These are phyloP conservation scores for Fissipunctia ypsillon DNA, from an alignment of 2,888 invertebrate species.

Conservation along the genomic window DNA sequence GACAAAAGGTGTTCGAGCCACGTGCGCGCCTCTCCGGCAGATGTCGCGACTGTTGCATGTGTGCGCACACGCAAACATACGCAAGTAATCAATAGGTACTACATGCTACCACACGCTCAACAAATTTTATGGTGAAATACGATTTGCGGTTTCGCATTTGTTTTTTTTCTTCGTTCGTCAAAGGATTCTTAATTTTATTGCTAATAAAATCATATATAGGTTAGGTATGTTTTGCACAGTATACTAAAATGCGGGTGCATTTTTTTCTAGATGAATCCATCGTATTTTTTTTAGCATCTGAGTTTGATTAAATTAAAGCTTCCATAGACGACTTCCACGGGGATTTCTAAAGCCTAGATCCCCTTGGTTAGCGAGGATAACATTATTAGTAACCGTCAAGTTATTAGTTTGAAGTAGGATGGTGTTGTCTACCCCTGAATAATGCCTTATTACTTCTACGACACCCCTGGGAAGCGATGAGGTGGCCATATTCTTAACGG, in stretches of 20 bases:
- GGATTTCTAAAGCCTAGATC: not conserved
- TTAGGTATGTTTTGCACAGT: not conserved
- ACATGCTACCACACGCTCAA: constrained; percentile 47
- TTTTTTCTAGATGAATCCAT: not conserved
- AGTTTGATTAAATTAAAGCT: not conserved
- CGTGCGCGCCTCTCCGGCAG: constrained; percentile 80
- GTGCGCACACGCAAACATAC: constrained; percentile 35
- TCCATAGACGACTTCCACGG: not conserved
- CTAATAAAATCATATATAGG: constrained; percentile 24
- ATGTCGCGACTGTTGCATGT: constrained; percentile 73
- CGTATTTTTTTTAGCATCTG: not conserved
- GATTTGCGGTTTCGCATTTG: constrained; percentile 58
- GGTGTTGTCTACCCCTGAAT: constrained; percentile 48
- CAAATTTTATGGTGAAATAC: constrained; percentile 62
- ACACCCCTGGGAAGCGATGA: constrained; percentile 52
- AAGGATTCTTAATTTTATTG: constrained; percentile 41
- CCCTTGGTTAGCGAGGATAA: constrained; percentile 23
- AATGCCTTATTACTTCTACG: constrained; percentile 61
- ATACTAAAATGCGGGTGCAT: constrained; percentile 6
- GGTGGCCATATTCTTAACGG: constrained; percentile 47
- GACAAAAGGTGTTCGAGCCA: constrained; percentile 88
- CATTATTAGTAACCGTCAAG: constrained; percentile 34
- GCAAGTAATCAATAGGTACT: constrained; percentile 42
- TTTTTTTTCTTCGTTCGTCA: constrained; percentile 32
- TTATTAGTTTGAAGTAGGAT: constrained; percentile 48